Evolutionary conservation across 2,797 vertebrate genomes (phyloP).

Genomic region (Cottoperca gobio): DNA sequence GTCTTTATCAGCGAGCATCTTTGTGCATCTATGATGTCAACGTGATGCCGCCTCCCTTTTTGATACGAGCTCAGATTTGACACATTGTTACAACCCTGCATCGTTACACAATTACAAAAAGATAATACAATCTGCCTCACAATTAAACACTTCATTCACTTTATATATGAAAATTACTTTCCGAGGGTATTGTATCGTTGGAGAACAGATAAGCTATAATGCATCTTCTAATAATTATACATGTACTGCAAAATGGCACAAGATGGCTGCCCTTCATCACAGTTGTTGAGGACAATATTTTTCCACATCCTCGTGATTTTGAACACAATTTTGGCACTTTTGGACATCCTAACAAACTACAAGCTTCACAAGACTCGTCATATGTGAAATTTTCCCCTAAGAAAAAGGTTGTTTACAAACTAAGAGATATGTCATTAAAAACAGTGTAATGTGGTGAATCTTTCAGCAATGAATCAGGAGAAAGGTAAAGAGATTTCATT

Average conservation of each 20-base stretch:
- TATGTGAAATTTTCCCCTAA: slow-evolving; percentile 24
- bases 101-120: slow-evolving; percentile 74
- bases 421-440: slow-evolving; percentile 51
- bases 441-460: slow-evolving; percentile 62
- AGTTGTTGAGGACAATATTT: slow-evolving; percentile 54
- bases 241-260: slow-evolving; percentile 78
- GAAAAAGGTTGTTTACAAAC: slow-evolving; percentile 38
- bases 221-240: slow-evolving; percentile 65
- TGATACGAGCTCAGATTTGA: slow-evolving; percentile 76
- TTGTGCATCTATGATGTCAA: slow-evolving; percentile 20
- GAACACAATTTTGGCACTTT: slow-evolving; percentile 76
- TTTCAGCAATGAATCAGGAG: slow-evolving; percentile 32
- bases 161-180: slow-evolving; percentile 62
- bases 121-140: slow-evolving; percentile 61
- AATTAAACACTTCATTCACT: slow-evolving; percentile 55
- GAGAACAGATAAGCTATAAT: slow-evolving; percentile 65
- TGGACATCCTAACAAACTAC: slow-evolving; percentile 53
- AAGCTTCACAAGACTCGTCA: slow-evolving; percentile 34
- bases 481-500: slow-evolving; percentile 35
- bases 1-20: slow-evolving; percentile 26
- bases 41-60: slow-evolving; percentile 34
- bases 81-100: slow-evolving; percentile 68
- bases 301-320: slow-evolving; percentile 32
- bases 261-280: slow-evolving; percentile 66
- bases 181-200: slow-evolving; percentile 37